Evolutionary conservation across 1,140 invertebrate genomes (phyloP), one percentile per base, ranked within the genome.

Genomic region (Camponotus vicinus): DNA sequence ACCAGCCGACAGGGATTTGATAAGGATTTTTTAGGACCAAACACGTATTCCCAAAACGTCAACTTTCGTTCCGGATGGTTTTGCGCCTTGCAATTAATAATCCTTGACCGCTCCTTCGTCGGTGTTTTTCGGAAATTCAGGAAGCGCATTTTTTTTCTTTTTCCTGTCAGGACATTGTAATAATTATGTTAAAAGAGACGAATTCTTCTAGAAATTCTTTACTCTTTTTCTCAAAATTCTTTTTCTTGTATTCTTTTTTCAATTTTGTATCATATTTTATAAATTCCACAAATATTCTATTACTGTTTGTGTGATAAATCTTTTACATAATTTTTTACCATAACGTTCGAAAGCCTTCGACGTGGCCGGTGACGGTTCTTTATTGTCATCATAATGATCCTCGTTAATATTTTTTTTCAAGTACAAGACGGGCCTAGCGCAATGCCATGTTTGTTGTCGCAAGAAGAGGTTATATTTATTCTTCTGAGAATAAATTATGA

Each of bases 11-110:
- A 57, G 13, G 87, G 69, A 34, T 88, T 70, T 2, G 86, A 82
- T 66, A 73, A 63, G 1, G 64, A 67, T 45, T 59, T 82, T 13
- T 86, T 88, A 0, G 69, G 57, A 1, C 80, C 86, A 21, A 92
- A 91, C 1, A 91, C 18, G 55, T 85, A 82, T n/a, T 89, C 70
- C 83, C 69, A 85, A 52, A 86, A 69, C 0, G 45, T 79, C 32
- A 69, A 57, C 32, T 77, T 79, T 1, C 13, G 27, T 18, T 77
- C 7, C 1, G 2, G 7, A 0, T 49, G 27, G 52, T 63, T 86
- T 2, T 32, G 7, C 15, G 66, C 15, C 8, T 70, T 11, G 49
- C 79, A 86, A 45, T 45, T 45, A 18, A 90, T 89, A 3, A 63
- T 32, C 7, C n/a, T 15, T 70, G 0, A 73, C 73, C 7, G 91